Conservation (phyloP, 2,113 vertebrate species). For the Heloderma charlesbogerti region DNA sequence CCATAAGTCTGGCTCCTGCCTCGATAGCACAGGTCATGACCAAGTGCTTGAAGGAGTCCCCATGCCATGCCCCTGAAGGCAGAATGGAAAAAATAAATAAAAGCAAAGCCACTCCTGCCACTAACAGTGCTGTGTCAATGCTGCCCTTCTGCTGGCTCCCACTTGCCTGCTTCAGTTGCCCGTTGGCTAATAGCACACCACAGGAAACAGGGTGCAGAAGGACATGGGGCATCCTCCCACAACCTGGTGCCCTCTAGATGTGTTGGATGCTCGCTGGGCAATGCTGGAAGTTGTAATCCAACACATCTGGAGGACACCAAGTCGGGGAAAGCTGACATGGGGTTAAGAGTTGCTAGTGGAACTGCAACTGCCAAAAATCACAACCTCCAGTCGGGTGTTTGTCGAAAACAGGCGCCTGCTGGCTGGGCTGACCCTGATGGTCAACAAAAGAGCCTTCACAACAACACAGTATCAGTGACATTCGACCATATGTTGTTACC, state of each 20-base stretch:
- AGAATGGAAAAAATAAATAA: not conserved
- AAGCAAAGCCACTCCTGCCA: not conserved
- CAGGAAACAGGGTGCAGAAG: not conserved
- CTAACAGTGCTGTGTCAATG: not conserved
- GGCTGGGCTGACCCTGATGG: not conserved
- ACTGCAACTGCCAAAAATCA: not conserved
- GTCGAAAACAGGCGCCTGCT: not conserved
- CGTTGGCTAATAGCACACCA: not conserved
- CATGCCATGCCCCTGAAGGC: not conserved
- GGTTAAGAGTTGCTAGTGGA: not conserved
- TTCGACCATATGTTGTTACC: not conserved
- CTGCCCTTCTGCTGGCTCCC: not conserved
- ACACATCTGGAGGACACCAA: too few species aligned
- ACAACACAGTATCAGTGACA: conserved; percentile 36
- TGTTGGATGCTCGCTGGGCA: too few species aligned
- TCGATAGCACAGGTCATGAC: not conserved
- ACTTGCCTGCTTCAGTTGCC: not conserved
- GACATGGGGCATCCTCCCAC: too few species aligned
- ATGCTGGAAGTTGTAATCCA: too few species aligned
- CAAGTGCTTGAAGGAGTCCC: not conserved
- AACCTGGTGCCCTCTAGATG: too few species aligned
- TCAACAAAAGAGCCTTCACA: conserved; percentile 12
- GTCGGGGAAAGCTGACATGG: not conserved
- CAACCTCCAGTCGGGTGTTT: conserved; percentile 3
- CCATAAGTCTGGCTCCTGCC: not conserved